Conservation (phyloP, 92 coral and sea anemone genomes). For the Palythoa grandiflora region DNA sequence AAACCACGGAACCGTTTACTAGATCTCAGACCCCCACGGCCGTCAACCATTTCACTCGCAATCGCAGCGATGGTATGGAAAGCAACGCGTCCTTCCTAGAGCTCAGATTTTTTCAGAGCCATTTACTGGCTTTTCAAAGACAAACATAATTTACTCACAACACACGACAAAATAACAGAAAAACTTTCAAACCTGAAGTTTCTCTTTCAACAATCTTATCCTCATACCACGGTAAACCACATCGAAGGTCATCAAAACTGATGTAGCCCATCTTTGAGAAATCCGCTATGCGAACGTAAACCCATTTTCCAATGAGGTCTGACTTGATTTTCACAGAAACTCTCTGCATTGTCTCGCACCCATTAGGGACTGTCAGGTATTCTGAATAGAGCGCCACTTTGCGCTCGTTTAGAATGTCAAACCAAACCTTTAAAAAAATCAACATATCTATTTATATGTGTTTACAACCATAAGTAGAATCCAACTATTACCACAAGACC, state of each 20-base stretch:
- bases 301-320: conserved; percentile 22
- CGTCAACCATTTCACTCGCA: no score
- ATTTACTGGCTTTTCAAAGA: no score
- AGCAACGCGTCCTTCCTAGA: no score
- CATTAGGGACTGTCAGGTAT: neutral
- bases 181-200: conserved; percentile 11
- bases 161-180: neutral
- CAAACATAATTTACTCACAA: no score
- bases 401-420: conserved; percentile 14
- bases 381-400: neutral
- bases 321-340: conserved; percentile 6
- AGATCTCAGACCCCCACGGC: no score
- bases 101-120: no score
- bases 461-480: no score
- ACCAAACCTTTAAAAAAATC: neutral
- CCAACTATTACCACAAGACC: no score
- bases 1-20: no score
- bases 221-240: conserved; percentile 33
- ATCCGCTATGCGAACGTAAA: conserved; percentile 1
- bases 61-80: no score
- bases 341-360: conserved; percentile 29
- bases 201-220: conserved; percentile 26
- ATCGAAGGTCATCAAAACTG: conserved; percentile 42
- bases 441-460: no score
- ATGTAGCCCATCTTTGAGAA: neutral